Conservation (phyloP, 2,797 vertebrate species). For the Labeo calbasu region DNA sequence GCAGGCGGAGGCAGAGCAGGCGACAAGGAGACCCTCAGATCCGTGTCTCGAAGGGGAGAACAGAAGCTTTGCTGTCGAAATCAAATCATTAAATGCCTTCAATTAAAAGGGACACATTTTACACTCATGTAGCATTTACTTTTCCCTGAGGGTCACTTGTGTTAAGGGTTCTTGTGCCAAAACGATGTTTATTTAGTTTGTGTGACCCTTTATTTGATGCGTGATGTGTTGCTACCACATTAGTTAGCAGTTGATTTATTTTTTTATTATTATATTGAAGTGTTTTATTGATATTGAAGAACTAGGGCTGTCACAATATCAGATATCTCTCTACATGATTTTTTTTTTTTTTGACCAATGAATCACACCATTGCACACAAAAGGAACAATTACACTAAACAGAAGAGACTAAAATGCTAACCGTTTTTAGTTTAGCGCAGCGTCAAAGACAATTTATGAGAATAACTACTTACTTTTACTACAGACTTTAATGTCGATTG, state of each 20-base stretch:
- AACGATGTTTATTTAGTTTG: not conserved
- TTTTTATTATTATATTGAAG: not conserved
- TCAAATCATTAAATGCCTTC: slow-evolving; percentile 21
- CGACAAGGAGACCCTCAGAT: slow-evolving; percentile 32
- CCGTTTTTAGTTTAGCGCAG: too few relatives aligned
- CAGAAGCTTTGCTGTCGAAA: slow-evolving; percentile 29
- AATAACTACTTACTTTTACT: too few relatives aligned
- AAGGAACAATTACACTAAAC: too few relatives aligned
- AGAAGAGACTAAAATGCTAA: too few relatives aligned
- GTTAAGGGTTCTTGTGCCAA: not conserved
- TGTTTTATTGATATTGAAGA: too few relatives aligned
- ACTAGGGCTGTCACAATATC: too few relatives aligned
- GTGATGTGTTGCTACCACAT: not conserved
- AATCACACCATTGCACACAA: too few relatives aligned
- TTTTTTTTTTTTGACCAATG: too few relatives aligned
- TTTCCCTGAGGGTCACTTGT: not conserved
- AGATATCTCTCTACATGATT: too few relatives aligned
- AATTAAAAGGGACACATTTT: slow-evolving; percentile 21
- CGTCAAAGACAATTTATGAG: too few relatives aligned
- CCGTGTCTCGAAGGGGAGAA: slow-evolving; percentile 21
- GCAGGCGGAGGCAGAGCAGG: slow-evolving; percentile 12
- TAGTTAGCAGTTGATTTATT: not conserved
- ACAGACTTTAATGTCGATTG: too few relatives aligned
- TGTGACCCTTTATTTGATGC: not conserved
- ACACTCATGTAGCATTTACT: not conserved